Base-by-base conservation (phyloP, 2,888 invertebrate genomes). In the Athrips mouffetella region DNA sequence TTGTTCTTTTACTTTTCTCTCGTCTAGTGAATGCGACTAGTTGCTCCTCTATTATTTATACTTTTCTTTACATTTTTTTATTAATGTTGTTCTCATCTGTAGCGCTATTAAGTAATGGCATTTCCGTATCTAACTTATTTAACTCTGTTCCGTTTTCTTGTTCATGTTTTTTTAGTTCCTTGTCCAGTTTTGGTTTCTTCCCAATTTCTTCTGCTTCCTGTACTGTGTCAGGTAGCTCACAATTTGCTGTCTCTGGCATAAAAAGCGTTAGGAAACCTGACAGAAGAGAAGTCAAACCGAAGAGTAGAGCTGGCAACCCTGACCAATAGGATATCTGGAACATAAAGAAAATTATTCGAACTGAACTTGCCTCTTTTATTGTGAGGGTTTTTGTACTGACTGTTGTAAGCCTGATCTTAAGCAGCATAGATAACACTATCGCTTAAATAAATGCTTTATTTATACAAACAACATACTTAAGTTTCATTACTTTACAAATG, bases 181-280 rank as follows among this genome's bases (percentile, higher is more conserved):
- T 10, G 3, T 37, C 3, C 7, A 11, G 1, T 21, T 11, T 7
- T 21, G 37, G 23, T 15, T 48, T 57, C 42, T 59, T 64, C 0
- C 87, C 86, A 48, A 87, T 83, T 37, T 45, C 58, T 52, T 89
- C 85, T 0, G 90, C 89, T 48, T 90, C 84, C 1, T 73, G 72
- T 18, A 90, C 75, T 1, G 89, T 89, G 66, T 90, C 87, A 0
- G 90, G 90, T 11, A 90, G 69, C 57, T 83, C 84, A 1, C 75
- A 65, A 40, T 76, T 70, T 2, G 89, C 82, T 0, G 90, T 90
- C 62, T 90, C 90, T 0, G 90, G 90, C 76, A 90, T 89, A 2
- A 83, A 58, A 16, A 89, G 61, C 1, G 88, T 80, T 10, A 90
- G 67, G 0, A 64, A 63, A 0, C 89, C 89, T 1, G 85, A 82